These are phyloP conservation scores for Syrphus vitripennis DNA, from an alignment of 2,888 invertebrate genomes.

Conservation along the genomic window DNA sequence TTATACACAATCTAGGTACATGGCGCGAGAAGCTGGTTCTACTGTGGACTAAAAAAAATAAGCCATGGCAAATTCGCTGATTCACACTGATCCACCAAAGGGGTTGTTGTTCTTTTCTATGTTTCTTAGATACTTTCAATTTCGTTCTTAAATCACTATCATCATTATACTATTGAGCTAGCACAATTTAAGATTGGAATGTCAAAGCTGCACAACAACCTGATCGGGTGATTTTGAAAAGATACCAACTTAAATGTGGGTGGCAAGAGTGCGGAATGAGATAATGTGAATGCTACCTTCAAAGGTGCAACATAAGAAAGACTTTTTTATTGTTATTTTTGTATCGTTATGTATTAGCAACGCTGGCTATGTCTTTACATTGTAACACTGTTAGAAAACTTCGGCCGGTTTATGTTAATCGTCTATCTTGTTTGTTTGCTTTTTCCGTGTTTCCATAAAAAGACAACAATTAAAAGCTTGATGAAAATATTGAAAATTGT, in stretches of 20 bases:
- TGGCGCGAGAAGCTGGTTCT: slow-evolving; percentile 26
- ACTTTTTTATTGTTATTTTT: not conserved
- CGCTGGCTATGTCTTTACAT: not conserved
- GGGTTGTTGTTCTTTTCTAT: not conserved
- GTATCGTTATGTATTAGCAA: not conserved
- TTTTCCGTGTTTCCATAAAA: slow-evolving; percentile 39
- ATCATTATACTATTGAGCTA: not conserved
- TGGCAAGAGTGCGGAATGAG: not conserved
- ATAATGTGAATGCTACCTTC: not conserved
- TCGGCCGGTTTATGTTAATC: not conserved
- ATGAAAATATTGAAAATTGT: too few species aligned
- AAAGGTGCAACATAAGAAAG: not conserved
- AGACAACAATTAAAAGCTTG: slow-evolving; percentile 14
- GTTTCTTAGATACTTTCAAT: slow-evolving; percentile 47
- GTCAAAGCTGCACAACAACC: slow-evolving; percentile 18
- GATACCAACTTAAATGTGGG: not conserved
- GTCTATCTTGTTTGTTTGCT: slow-evolving; percentile 26
- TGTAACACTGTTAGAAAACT: not conserved
- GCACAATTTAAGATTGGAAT: slow-evolving; percentile 31
- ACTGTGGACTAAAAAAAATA: not conserved
- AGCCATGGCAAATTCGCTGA: slow-evolving; percentile 27
- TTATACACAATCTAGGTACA: not conserved
- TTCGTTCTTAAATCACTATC: slow-evolving; percentile 42
- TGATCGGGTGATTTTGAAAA: slow-evolving; percentile 56
- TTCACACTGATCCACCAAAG: not conserved